These are phyloP conservation scores for Heliocidaris erythrogramma DNA, from an alignment of 35 echinoderm and acorn worm species.

Conservation along the genomic window DNA sequence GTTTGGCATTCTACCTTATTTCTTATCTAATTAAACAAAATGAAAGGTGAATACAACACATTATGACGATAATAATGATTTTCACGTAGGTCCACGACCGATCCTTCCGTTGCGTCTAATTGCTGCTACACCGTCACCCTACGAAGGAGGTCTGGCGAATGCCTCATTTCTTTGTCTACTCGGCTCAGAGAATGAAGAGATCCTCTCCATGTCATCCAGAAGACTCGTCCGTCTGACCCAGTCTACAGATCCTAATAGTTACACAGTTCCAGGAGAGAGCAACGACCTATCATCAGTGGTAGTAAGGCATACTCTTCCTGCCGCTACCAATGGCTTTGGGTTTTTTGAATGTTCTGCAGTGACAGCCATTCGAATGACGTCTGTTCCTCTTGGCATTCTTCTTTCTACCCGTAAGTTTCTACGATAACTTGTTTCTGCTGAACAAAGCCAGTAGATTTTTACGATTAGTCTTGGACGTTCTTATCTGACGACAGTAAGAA, in stretches of 20 bases:
- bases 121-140: neutral
- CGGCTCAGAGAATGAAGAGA: neutral
- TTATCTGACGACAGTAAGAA: too few relatives aligned
- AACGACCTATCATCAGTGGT: neutral
- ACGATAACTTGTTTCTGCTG: too few relatives aligned
- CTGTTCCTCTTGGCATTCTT: neutral
- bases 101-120: neutral
- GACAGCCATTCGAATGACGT: neutral
- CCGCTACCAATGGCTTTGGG: neutral
- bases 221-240: neutral
- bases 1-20: too few relatives aligned
- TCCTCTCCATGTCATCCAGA: neutral
- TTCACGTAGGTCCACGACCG: neutral
- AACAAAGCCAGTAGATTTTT: too few relatives aligned
- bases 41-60: too few relatives aligned
- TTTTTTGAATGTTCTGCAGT: neutral
- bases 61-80: neutral
- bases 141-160: neutral
- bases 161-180: neutral
- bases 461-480: too few relatives aligned
- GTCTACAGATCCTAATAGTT: neutral
- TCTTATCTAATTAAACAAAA: too few relatives aligned
- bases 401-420: neutral
- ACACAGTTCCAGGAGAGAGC: neutral
- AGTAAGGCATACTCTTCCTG: neutral